These are phyloP conservation scores for Theristicus caerulescens DNA, from an alignment of 2,113 vertebrate species.

Conservation along the genomic window DNA sequence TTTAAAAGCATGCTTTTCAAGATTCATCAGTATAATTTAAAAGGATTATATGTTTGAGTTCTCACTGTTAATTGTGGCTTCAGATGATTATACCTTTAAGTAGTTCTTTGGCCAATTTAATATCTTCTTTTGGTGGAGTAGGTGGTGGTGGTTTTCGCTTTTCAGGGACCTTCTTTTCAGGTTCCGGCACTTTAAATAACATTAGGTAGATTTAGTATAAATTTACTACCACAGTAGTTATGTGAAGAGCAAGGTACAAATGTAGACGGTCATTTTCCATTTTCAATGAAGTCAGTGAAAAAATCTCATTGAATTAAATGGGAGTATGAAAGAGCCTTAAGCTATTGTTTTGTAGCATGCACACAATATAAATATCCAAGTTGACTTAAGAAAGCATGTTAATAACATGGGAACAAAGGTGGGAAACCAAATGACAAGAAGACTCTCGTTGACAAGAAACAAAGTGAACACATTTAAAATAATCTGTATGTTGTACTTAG, in stretches of 20 bases:
- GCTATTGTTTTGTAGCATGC: background rate
- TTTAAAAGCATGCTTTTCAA: slow-evolving; percentile 31
- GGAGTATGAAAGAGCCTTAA: background rate
- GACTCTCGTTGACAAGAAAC: background rate
- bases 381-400: background rate
- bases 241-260: background rate
- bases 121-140: slow-evolving; percentile 73
- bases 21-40: slow-evolving; percentile 14
- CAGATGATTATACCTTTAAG: slow-evolving; percentile 77
- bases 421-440: background rate
- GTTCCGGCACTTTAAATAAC: slow-evolving; percentile 77
- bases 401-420: background rate
- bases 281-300: background rate
- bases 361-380: background rate
- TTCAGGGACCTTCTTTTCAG: slow-evolving; percentile 78
- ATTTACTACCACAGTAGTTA: background rate
- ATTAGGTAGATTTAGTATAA: slow-evolving; percentile 66
- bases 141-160: slow-evolving; percentile 72
- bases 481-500: background rate
- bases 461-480: background rate
- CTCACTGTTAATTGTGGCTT: slow-evolving; percentile 8
- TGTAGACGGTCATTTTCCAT: background rate
- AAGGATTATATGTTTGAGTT: background rate
- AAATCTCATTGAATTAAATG: background rate
- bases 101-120: slow-evolving; percentile 74